These are phyloP conservation scores for Lampropteryx suffumata DNA, from an alignment of 2,888 invertebrate species.

Conservation along the genomic window DNA sequence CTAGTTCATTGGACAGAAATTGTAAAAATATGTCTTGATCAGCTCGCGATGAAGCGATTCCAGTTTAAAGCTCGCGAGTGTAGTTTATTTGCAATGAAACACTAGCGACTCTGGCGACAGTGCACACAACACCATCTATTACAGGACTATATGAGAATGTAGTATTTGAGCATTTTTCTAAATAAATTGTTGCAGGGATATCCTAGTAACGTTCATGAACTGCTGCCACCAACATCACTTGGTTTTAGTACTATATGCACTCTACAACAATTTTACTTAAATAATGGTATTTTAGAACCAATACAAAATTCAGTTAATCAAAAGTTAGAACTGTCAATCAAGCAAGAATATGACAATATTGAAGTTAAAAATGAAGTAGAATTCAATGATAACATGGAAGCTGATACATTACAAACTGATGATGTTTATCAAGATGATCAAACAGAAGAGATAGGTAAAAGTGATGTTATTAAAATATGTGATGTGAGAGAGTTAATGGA, in stretches of 20 bases:
- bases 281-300: slow-evolving; percentile 1
- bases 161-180: too few relatives aligned
- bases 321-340: background rate
- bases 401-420: background rate
- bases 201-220: slow-evolving; percentile 1
- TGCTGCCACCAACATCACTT: slow-evolving; percentile 3
- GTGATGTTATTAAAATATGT: background rate
- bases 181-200: slow-evolving; percentile 2
- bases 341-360: background rate
- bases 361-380: background rate
- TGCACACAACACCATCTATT: too few relatives aligned
- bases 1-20: too few relatives aligned
- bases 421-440: background rate
- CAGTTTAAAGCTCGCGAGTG: too few relatives aligned
- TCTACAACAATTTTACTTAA: slow-evolving; percentile 1
- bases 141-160: too few relatives aligned
- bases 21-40: too few relatives aligned
- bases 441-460: background rate
- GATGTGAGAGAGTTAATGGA: background rate
- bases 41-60: too few relatives aligned
- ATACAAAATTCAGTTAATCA: too few relatives aligned
- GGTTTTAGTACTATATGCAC: background rate
- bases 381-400: background rate
- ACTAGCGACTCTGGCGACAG: too few relatives aligned
- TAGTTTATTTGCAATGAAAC: too few relatives aligned